Evolutionary conservation across 2,113 vertebrate genomes (phyloP).

Genomic region (Garra rufa): DNA sequence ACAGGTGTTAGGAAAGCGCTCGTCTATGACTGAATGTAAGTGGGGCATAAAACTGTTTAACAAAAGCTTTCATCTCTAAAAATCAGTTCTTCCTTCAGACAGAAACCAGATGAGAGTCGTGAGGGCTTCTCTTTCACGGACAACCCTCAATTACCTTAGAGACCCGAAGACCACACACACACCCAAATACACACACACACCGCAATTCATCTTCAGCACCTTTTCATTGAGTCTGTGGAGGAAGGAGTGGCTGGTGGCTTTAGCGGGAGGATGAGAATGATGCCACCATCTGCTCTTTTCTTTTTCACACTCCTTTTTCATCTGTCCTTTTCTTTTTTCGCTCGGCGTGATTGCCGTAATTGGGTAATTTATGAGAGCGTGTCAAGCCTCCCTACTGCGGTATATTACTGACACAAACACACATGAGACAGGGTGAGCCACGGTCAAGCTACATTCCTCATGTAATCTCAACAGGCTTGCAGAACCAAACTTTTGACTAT

Average conservation of each 20-base stretch:
- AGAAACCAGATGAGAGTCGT: constrained; percentile 52
- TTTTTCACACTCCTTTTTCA: constrained; percentile 26
- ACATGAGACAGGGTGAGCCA: constrained; percentile 23
- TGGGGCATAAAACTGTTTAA: constrained; percentile 50
- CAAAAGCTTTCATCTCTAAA: constrained; percentile 51
- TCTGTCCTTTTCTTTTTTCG: constrained; percentile 18
- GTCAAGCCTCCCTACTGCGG: constrained; percentile 51
- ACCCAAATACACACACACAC: constrained; percentile 30
- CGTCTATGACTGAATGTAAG: constrained; percentile 17
- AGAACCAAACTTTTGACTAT: background rate
- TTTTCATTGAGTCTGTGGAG: constrained; percentile 16
- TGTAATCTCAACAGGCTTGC: background rate
- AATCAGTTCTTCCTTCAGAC: constrained; percentile 36
- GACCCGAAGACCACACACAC: constrained; percentile 40
- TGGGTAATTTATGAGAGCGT: constrained; percentile 52
- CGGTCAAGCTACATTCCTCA: background rate
- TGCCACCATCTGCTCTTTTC: constrained; percentile 46
- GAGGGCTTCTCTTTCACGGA: constrained; percentile 39
- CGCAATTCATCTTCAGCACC: constrained; percentile 23
- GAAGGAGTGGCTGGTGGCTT: constrained; percentile 41
- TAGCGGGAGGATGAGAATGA: constrained; percentile 20
- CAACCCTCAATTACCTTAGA: constrained; percentile 33
- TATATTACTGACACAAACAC: constrained; percentile 51
- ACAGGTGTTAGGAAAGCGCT: constrained; percentile 8
- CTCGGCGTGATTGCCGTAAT: constrained; percentile 50